Evolutionary conservation across 2,113 vertebrate genomes (phyloP), one percentile per base, ranked within the genome.

Genomic region (Gallinago jamesoni): DNA sequence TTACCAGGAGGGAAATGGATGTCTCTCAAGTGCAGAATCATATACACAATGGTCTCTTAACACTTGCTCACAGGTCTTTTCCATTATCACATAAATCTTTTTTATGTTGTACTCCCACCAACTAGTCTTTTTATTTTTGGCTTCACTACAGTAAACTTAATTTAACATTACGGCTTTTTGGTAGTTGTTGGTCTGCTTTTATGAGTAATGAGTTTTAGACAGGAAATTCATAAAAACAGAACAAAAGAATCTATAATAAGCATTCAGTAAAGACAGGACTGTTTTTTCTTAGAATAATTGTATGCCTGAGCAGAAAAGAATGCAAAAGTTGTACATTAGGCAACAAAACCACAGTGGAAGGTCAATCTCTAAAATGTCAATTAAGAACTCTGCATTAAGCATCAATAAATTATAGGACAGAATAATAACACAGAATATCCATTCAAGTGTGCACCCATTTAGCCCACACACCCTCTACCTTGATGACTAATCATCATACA

Each of bases 101-200:
- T 95, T 93, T 84, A 95, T 96, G 89, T 35, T 89, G 31, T 59
- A 90, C 87, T 96, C 93, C 94, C 68, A 96, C 89, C 30, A 37
- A 82, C 57, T 57, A 95, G 84, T 73, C 86, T 91, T 95, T 95
- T 94, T 95, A 89, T 93, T 95, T 95, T 91, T 94, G 90, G 90
- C 86, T 96, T 94, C 92, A 92, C 84, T 94, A 92, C 81, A 95
- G 94, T 96, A 94, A 96, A 95, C 84, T 86, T 95, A 94, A 97
- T 92, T 94, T 93, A 95, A 88, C 73, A 92, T 86, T 68, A 93
- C 0, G 0, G 67, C 60, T 80, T 90, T 85, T 95, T 89, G 69
- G 88, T 95, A 79, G 88, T 64, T 95, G 80, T 94, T 94, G 83
- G 81, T 95, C 89, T 95, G 66, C 73, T 94, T 87, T 94, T 87